These are phyloP conservation scores for Geophilus truncorum DNA, from an alignment of 2,888 invertebrate species.

Conservation along the genomic window DNA sequence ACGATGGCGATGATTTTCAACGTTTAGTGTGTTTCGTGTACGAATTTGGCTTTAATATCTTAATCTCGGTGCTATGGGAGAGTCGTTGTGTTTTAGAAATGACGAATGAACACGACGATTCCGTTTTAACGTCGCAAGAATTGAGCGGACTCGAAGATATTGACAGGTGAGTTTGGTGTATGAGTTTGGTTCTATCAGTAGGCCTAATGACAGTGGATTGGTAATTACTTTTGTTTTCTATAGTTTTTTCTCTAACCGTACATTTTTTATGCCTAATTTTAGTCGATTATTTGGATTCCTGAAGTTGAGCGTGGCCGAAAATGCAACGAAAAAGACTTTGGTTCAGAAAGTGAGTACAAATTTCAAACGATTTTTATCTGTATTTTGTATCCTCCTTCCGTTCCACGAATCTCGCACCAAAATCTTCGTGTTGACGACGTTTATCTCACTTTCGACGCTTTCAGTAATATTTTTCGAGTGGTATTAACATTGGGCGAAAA, in stretches of 20 bases:
- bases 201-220: not conserved
- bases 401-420: not conserved
- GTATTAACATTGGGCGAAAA: not conserved
- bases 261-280: conserved; percentile 40
- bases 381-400: not conserved
- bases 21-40: conserved; percentile 5
- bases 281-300: conserved; percentile 90
- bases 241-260: not conserved
- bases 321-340: conserved; percentile 71
- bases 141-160: conserved; percentile 78
- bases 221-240: conserved; percentile 11
- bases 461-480: not conserved
- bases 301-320: conserved; percentile 72
- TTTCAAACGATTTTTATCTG: conserved; percentile 28
- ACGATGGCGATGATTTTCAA: conserved; percentile 7
- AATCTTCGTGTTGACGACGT: not conserved
- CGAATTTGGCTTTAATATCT: not conserved
- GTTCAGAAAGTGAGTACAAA: conserved; percentile 62
- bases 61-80: conserved; percentile 25
- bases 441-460: not conserved
- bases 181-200: not conserved
- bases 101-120: conserved; percentile 37
- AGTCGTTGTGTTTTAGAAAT: conserved; percentile 33
- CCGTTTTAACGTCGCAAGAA: conserved; percentile 66
- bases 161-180: conserved; percentile 66